A percentile compares a stretch with the other conserved stretches of the same genome.
phyloP scores from a whole-genome alignment of 1,140 invertebrate species.

The Teleopsis dalmanni region DNA sequence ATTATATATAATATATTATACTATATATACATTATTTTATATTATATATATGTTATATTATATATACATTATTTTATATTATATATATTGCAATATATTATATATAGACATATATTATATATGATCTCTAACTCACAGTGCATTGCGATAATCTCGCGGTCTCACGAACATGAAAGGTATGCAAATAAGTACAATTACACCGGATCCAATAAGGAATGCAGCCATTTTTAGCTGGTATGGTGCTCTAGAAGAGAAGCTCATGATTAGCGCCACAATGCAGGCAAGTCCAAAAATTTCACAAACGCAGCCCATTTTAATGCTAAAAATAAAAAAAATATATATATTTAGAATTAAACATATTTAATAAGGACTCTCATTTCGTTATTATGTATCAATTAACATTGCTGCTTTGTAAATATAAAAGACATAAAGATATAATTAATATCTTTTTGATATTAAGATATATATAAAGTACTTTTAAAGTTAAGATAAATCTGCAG shows the following conservation, averaged over 20 bases:
- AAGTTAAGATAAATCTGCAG: too few species aligned
- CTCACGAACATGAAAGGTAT: slow-evolving; percentile 66
- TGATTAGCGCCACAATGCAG: slow-evolving; percentile 42
- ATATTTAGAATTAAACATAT: background rate
- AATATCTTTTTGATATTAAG: too few species aligned
- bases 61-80: too few species aligned
- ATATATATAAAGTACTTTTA: too few species aligned
- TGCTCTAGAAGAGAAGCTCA: slow-evolving; percentile 48
- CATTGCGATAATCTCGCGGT: slow-evolving; percentile 63
- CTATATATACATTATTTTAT: too few species aligned
- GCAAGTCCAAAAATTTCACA: slow-evolving; percentile 39
- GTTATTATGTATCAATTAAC: too few species aligned
- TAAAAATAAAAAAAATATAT: background rate
- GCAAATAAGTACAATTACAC: slow-evolving; percentile 53
- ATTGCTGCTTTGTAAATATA: too few species aligned
- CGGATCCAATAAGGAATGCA: slow-evolving; percentile 52
- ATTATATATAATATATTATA: too few species aligned
- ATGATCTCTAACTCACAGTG: slow-evolving; percentile 56
- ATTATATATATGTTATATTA: too few species aligned
- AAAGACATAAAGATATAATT: too few species aligned
- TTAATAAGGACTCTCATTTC: too few species aligned
- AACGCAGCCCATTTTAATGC: slow-evolving; percentile 26
- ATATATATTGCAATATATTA: too few species aligned
- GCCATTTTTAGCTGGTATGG: slow-evolving; percentile 54
- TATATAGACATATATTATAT: background rate